Evolutionary conservation across 2,797 vertebrate species (phyloP).

Genomic region (Enteromius anoplus): DNA sequence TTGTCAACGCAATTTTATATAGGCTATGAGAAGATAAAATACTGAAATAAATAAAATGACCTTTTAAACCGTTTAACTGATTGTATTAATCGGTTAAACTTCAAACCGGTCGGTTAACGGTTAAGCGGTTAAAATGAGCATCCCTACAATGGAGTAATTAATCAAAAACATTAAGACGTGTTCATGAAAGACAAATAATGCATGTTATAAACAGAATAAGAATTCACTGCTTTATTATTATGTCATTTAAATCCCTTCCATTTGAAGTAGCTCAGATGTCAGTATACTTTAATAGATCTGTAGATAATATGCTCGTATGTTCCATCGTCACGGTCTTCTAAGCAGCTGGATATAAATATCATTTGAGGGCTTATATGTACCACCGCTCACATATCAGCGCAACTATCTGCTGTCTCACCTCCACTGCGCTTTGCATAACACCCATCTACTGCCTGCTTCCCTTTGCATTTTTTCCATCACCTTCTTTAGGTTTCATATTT

Average conservation of each 20-base stretch:
- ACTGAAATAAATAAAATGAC: no score
- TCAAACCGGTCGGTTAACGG: no score
- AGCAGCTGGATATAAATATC: constrained; percentile 27
- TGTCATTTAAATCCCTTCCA: not conserved
- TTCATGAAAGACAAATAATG: not conserved
- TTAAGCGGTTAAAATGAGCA: no score
- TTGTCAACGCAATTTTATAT: no score
- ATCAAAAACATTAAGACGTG: not conserved
- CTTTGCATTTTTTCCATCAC: constrained; percentile 70
- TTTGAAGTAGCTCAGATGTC: constrained; percentile 2
- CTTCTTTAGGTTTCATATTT: constrained; percentile 71
- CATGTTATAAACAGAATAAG: not conserved
- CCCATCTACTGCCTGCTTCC: constrained; percentile 35
- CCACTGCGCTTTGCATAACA: constrained; percentile 51
- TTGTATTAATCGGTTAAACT: no score
- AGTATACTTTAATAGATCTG: not conserved
- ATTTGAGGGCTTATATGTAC: constrained; percentile 25
- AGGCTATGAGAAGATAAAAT: no score
- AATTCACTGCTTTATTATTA: not conserved
- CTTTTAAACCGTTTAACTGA: no score
- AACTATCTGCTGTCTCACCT: constrained; percentile 43
- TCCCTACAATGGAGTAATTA: not conserved
- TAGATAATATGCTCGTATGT: constrained; percentile 7
- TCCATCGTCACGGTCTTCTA: constrained; percentile 26
- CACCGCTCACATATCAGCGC: constrained; percentile 67